phyloP scores from a whole-genome alignment of 2,797 vertebrate species.

The Sebastes glaucus region DNA sequence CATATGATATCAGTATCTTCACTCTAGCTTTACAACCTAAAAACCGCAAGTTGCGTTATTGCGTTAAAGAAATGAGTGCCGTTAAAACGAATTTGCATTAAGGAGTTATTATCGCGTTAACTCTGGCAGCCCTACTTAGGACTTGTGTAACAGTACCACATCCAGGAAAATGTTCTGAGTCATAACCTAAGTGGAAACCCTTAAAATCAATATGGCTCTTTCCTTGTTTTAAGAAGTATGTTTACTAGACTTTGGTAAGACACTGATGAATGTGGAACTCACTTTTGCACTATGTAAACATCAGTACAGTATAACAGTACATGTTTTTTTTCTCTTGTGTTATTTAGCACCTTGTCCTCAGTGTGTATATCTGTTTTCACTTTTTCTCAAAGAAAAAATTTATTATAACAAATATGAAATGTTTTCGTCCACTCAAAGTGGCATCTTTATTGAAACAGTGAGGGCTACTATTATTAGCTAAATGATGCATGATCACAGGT shows the following conservation, averaged over 20 bases:
- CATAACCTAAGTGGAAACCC: background rate
- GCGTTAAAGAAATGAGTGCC: too few relatives aligned
- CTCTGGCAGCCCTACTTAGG: too few relatives aligned
- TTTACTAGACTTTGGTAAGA: background rate
- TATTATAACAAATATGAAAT: background rate
- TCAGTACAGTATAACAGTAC: background rate
- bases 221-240: background rate
- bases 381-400: too few relatives aligned
- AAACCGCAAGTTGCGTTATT: too few relatives aligned
- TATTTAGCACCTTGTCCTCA: background rate
- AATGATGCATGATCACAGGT: constrained; percentile 7
- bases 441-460: background rate
- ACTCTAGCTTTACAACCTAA: too few relatives aligned
- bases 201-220: background rate
- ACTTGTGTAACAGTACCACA: too few relatives aligned
- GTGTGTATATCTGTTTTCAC: background rate
- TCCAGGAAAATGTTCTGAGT: background rate
- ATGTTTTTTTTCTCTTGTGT: background rate
- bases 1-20: too few relatives aligned
- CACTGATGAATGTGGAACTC: background rate
- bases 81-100: too few relatives aligned
- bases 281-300: background rate
- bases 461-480: background rate
- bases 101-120: too few relatives aligned
- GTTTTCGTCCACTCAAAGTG: background rate